phyloP scores from a whole-genome alignment of 2,888 invertebrate species.

The Synanthedon formicaeformis region DNA sequence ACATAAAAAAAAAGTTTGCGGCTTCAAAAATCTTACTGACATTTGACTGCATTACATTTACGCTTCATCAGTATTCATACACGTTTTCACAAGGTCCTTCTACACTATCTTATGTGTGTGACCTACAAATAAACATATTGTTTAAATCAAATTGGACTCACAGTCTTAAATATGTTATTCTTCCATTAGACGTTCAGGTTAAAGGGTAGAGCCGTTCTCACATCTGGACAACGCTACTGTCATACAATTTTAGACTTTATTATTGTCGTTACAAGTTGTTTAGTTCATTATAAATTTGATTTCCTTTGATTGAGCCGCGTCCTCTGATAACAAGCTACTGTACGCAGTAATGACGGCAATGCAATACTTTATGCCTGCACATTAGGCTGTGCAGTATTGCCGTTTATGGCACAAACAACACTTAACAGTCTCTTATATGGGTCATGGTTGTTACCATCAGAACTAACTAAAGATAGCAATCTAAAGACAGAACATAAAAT shows the following conservation, averaged over 20 bases:
- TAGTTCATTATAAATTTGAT: constrained; percentile 25
- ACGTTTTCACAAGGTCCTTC: constrained; percentile 46
- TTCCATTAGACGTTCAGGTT: constrained; percentile 31
- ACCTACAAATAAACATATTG: constrained; percentile 41
- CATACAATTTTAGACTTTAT: constrained; percentile 40
- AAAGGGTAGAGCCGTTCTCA: constrained; percentile 44
- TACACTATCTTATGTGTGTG: constrained; percentile 45
- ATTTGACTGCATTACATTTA: constrained; percentile 6
- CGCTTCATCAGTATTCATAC: constrained; percentile 29
- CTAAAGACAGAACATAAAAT: constrained; percentile 21
- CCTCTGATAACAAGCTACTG: constrained; percentile 38
- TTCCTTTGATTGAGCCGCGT: constrained; percentile 51
- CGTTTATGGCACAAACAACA: constrained; percentile 44
- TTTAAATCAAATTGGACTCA: constrained; percentile 29
- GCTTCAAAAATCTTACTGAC: too few relatives aligned
- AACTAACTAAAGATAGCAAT: constrained; percentile 36
- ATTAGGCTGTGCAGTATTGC: constrained; percentile 35
- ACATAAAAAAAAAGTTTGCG: too few relatives aligned
- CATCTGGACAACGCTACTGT: constrained; percentile 27
- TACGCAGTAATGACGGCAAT: constrained; percentile 25
- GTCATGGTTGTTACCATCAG: constrained; percentile 34
- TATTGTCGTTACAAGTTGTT: constrained; percentile 25
- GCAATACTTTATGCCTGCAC: constrained; percentile 30
- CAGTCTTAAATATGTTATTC: constrained; percentile 37
- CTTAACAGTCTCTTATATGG: constrained; percentile 45